Percentiles rank a stretch among this genome's conserved stretches.
Evolutionary conservation across 2,113 vertebrate genomes (phyloP).

Genomic region (Etheostoma cragini): DNA sequence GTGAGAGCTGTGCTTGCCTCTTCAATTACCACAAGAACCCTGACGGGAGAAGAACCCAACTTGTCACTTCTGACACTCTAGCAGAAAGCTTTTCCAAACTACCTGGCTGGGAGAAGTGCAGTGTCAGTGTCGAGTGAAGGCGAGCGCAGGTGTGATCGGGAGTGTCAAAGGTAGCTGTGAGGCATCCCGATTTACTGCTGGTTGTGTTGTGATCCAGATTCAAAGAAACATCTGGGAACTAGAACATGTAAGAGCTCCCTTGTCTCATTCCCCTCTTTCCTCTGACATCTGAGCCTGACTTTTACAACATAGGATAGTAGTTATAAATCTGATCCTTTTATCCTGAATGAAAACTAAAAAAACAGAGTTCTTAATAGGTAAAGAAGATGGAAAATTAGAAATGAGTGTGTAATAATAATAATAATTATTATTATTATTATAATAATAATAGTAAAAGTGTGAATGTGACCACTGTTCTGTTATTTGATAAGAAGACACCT

Average conservation of each 20-base stretch:
- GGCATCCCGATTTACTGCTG: constrained; percentile 15
- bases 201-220: constrained; percentile 43
- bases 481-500: neutral
- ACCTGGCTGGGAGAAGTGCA: constrained; percentile 19
- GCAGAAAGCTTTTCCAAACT: constrained; percentile 33
- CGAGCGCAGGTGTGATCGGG: neutral
- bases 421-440: too few species aligned
- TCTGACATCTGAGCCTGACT: constrained; percentile 26
- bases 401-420: neutral
- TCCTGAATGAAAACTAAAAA: neutral
- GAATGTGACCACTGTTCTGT: too few species aligned
- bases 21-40: constrained; percentile 54
- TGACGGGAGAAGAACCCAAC: constrained; percentile 44
- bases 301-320: neutral
- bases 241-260: constrained; percentile 3
- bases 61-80: constrained; percentile 46
- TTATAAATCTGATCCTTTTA: neutral
- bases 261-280: constrained; percentile 16
- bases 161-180: constrained; percentile 44
- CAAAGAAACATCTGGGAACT: constrained; percentile 38
- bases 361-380: neutral
- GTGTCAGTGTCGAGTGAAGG: constrained; percentile 24
- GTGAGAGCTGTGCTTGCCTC: constrained; percentile 31
- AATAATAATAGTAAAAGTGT: too few species aligned
- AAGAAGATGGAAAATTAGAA: neutral